Evolutionary conservation across 2,797 vertebrate species (phyloP).

Genomic region (Myotis daubentonii): DNA sequence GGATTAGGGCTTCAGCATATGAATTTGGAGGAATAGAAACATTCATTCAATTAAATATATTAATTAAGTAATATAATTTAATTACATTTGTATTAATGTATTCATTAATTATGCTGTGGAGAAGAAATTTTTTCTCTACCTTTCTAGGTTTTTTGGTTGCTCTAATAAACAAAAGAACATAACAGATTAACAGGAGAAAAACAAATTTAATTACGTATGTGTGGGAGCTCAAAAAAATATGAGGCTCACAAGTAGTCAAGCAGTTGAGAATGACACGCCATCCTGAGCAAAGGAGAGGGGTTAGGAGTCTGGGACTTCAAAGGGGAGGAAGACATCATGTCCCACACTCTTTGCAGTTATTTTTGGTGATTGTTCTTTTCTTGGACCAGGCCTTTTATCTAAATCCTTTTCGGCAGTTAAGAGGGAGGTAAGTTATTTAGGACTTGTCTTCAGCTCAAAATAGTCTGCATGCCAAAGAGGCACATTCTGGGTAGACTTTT

Average conservation of each 20-base stretch:
- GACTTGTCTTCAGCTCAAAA: background rate
- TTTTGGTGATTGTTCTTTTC: background rate
- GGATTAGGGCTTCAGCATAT: background rate
- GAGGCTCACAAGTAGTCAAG: background rate
- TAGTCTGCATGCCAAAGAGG: background rate
- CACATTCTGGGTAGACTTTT: background rate
- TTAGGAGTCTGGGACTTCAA: background rate
- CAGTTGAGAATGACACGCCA: no score
- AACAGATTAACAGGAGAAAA: background rate
- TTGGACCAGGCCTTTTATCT: background rate
- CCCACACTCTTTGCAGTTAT: no score
- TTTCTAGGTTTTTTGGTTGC: background rate
- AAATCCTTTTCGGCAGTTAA: background rate
- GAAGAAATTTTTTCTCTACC: background rate
- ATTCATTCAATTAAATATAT: background rate
- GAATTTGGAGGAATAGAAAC: background rate
- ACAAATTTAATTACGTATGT: background rate
- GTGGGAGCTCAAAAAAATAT: background rate
- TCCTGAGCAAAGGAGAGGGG: background rate
- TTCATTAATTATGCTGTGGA: background rate
- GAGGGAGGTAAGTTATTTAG: background rate
- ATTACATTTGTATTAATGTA: background rate
- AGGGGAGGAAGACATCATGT: background rate
- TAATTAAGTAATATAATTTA: background rate
- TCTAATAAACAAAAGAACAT: background rate